A percentile compares a stretch with the other conserved stretches of the same genome.
These are phyloP conservation scores for Bellardia bayeri DNA, from an alignment of 2,888 invertebrate genomes.

Conservation along the genomic window DNA sequence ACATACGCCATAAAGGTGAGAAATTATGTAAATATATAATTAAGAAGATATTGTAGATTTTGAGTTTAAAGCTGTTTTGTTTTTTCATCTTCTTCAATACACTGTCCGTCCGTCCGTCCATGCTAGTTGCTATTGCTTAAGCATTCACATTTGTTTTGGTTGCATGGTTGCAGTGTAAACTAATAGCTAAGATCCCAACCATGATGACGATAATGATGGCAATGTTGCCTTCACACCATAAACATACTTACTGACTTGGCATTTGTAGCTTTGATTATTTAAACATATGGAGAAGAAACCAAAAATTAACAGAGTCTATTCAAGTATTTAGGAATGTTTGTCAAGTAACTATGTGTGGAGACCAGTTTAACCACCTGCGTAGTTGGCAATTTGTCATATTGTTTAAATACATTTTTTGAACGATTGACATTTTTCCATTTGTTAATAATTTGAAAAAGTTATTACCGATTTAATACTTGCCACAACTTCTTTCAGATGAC, in stretches of 20 bases:
- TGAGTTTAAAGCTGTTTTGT: neutral
- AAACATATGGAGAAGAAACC: neutral
- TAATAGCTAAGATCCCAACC: neutral
- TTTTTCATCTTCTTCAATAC: neutral
- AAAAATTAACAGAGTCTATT: neutral
- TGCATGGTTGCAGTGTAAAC: constrained; percentile 8
- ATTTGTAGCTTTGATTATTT: constrained; percentile 21
- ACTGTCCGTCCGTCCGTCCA: neutral
- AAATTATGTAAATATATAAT: constrained; percentile 74
- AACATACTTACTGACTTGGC: constrained; percentile 52
- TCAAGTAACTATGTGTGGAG: constrained; percentile 1
- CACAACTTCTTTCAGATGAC: constrained; percentile 12
- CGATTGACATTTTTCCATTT: constrained; percentile 79
- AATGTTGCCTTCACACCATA: constrained; percentile 55
- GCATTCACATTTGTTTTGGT: neutral
- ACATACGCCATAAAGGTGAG: constrained; percentile 70
- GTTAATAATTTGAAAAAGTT: constrained; percentile 68
- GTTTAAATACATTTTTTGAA: constrained; percentile 80
- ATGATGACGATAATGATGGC: neutral
- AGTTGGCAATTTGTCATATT: constrained; percentile 82
- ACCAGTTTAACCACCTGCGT: constrained; percentile 75
- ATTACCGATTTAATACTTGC: constrained; percentile 53
- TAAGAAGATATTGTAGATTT: constrained; percentile 66
- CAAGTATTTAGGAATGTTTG: constrained; percentile 33
- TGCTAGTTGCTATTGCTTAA: constrained; percentile 8